These are phyloP conservation scores for Chunga burmeisteri DNA, from an alignment of 2,113 vertebrate species.

Conservation along the genomic window DNA sequence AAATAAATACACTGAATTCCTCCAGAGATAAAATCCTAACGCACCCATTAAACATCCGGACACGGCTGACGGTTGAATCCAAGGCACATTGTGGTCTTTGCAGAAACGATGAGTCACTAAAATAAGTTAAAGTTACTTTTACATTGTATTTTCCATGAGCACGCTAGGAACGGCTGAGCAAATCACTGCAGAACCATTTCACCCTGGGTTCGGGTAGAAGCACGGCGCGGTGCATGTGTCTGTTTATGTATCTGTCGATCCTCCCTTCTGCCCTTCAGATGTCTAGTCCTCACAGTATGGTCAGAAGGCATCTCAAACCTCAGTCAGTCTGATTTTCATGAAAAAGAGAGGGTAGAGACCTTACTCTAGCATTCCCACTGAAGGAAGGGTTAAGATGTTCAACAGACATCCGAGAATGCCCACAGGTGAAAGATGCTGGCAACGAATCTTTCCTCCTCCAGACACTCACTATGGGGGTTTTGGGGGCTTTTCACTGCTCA, in stretches of 20 bases:
- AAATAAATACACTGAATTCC: background rate
- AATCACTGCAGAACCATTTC: background rate
- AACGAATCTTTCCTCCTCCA: background rate
- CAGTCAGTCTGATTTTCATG: background rate
- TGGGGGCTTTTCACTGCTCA: background rate
- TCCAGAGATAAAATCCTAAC: background rate
- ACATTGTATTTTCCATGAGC: background rate
- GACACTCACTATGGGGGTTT: background rate
- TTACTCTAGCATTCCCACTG: background rate
- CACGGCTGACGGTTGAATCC: background rate
- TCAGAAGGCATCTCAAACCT: background rate
- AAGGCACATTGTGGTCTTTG: background rate
- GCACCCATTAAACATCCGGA: background rate
- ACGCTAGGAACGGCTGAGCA: background rate
- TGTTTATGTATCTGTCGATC: background rate
- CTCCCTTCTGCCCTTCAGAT: background rate
- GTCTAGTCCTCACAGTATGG: background rate
- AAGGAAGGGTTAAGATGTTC: background rate
- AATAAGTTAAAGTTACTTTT: background rate
- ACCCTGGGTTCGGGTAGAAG: background rate
- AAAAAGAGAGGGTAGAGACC: background rate
- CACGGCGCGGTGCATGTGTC: accelerated
- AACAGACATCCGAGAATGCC: background rate
- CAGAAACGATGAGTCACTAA: slow-evolving; percentile 9
- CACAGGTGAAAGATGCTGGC: background rate